Evolutionary conservation across 1,140 invertebrate genomes (phyloP).

Genomic region (Lucilia cuprina): DNA sequence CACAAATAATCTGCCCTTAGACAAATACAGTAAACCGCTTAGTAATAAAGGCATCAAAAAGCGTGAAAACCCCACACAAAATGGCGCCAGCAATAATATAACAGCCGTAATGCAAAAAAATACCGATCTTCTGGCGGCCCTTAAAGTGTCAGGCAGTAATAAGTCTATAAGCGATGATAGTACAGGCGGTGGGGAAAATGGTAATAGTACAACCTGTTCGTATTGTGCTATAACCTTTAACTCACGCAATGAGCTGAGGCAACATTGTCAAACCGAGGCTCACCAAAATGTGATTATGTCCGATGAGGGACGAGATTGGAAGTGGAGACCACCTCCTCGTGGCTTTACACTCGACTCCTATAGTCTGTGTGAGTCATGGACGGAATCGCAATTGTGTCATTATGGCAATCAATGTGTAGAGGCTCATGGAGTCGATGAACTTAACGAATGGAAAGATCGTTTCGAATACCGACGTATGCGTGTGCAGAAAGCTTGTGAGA

Average conservation of each 20-base stretch:
- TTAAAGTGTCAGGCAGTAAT: constrained; percentile 47
- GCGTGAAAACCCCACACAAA: constrained; percentile 45
- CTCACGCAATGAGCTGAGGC: constrained; percentile 67
- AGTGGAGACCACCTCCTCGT: constrained; percentile 73
- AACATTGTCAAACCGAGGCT: constrained; percentile 71
- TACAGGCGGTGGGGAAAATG: constrained; percentile 6
- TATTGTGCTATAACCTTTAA: constrained; percentile 72
- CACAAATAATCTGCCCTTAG: constrained; percentile 58
- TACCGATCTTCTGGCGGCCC: constrained; percentile 53
- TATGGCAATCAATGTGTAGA: constrained; percentile 77
- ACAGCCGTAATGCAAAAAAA: constrained; percentile 47
- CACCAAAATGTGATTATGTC: constrained; percentile 76
- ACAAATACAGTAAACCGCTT: constrained; percentile 59
- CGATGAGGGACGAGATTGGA: constrained; percentile 75
- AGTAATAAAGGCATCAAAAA: constrained; percentile 60
- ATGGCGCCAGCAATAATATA: constrained; percentile 38
- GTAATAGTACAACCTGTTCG: constrained; percentile 58
- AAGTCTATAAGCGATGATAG: constrained; percentile 2
- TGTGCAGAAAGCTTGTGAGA: constrained; percentile 72
- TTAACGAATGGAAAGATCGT: constrained; percentile 78
- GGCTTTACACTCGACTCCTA: constrained; percentile 68
- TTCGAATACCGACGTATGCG: constrained; percentile 73
- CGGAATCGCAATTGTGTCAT: constrained; percentile 67
- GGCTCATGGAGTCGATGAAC: constrained; percentile 76
- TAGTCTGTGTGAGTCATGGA: constrained; percentile 68